A percentile compares a stretch with the other conserved stretches of the same genome.
Evolutionary conservation across 2,888 invertebrate species (phyloP).

Genomic region (Hyalella azteca): DNA sequence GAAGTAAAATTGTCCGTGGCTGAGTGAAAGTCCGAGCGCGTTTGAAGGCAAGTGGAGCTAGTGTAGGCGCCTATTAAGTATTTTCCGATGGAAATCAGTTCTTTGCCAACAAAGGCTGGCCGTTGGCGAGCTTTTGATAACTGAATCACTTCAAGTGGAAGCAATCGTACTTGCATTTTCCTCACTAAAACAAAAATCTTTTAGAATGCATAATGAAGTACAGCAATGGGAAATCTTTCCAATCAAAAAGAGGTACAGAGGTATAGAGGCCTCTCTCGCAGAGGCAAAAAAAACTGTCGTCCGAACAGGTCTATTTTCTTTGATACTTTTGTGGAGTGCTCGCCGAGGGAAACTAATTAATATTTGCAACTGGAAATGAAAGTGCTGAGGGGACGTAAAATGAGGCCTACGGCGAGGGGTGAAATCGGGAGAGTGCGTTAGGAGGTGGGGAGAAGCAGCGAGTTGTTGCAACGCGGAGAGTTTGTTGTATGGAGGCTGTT

Average conservation of each 20-base stretch:
- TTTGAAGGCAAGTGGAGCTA: too few relatives aligned
- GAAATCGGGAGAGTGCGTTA: background rate
- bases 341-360: conserved; percentile 35
- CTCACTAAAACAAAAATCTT: conserved; percentile 37
- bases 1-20: too few relatives aligned
- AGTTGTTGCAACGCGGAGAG: background rate
- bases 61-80: conserved; percentile 15
- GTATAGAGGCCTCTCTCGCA: conserved; percentile 19
- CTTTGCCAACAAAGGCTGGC: conserved; percentile 32
- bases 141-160: conserved; percentile 36
- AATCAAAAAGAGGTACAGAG: conserved; percentile 37
- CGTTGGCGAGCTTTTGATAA: conserved; percentile 33
- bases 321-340: conserved; percentile 25
- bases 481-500: background rate
- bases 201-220: conserved; percentile 34
- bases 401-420: background rate
- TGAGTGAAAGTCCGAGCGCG: too few relatives aligned
- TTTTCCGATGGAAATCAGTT: conserved; percentile 32
- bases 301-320: conserved; percentile 35
- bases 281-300: conserved; percentile 21
- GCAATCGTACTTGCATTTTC: conserved; percentile 37
- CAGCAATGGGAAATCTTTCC: conserved; percentile 30
- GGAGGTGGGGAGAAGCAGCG: background rate
- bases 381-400: conserved; percentile 25
- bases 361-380: conserved; percentile 33